phyloP scores from a whole-genome alignment of 2,113 vertebrate species.

The Gopherus evgoodei region DNA sequence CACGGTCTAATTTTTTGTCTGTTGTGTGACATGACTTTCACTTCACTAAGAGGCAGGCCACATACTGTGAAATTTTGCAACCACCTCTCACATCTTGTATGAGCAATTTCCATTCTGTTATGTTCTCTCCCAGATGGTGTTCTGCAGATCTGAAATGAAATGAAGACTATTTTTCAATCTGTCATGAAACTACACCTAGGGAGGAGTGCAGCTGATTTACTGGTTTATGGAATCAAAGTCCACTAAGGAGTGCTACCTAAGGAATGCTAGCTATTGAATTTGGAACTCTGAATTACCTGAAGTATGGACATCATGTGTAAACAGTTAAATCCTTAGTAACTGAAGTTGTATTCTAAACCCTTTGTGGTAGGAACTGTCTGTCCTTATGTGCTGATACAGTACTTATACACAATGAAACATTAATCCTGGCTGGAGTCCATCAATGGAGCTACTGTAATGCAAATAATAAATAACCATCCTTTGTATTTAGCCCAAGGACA shows the following conservation, averaged over 20 bases:
- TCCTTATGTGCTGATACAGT: neutral
- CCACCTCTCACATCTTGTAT: slow-evolving; percentile 4
- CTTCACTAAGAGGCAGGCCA: neutral
- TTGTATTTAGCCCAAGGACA: neutral
- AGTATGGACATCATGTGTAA: neutral
- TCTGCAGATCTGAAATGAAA: slow-evolving; percentile 6
- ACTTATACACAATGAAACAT: neutral
- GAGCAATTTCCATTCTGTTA: neutral
- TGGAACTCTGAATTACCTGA: neutral
- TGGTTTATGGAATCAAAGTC: slow-evolving; percentile 4
- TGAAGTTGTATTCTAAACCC: neutral
- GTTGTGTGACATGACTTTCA: neutral
- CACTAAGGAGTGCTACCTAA: neutral
- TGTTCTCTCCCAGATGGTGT: neutral
- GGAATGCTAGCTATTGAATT: neutral
- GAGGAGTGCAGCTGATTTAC: neutral
- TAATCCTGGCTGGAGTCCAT: neutral
- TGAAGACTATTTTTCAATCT: neutral
- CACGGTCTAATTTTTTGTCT: neutral
- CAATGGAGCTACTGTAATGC: rapidly evolving
- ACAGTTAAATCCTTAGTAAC: neutral
- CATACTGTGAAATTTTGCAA: slow-evolving; percentile 28
- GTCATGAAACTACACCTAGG: slow-evolving; percentile 13
- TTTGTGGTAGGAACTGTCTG: neutral
- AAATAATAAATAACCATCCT: neutral